Conservation (phyloP, 1,140 invertebrate species). For the Colletes gigas region DNA sequence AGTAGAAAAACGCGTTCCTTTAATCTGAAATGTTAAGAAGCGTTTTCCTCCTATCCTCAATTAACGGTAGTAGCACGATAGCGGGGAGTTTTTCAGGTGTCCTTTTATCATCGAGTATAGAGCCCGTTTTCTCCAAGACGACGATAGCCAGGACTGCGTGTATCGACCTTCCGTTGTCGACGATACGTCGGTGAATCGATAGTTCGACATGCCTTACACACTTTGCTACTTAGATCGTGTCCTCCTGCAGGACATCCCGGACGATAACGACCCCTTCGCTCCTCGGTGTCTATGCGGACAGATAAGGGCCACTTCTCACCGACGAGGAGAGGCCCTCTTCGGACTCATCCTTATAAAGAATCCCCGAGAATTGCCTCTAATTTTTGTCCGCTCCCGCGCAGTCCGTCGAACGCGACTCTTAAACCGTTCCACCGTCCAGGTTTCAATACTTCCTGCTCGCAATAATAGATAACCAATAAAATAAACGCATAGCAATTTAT, state of each 20-base stretch:
- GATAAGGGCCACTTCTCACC: constrained; percentile 59
- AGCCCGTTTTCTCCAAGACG: constrained; percentile 20
- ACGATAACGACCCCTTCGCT: constrained; percentile 64
- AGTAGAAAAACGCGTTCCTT: constrained; percentile 31
- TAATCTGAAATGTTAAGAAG: constrained; percentile 35
- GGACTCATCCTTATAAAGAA: constrained; percentile 38
- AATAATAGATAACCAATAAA: too few species aligned
- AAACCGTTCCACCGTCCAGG: too few species aligned
- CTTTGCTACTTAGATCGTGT: constrained; percentile 74
- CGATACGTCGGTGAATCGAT: constrained; percentile 67
- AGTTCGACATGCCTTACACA: constrained; percentile 69
- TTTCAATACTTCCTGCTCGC: background rate
- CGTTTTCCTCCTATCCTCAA: constrained; percentile 38
- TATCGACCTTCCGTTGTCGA: constrained; percentile 61
- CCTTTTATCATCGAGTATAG: constrained; percentile 38
- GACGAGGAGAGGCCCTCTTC: background rate
- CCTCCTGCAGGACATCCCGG: constrained; percentile 62
- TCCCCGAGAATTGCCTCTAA: constrained; percentile 19
- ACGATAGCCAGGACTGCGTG: constrained; percentile 21
- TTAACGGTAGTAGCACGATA: constrained; percentile 31
- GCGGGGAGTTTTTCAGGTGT: constrained; percentile 22
- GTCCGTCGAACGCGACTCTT: background rate
- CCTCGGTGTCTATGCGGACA: constrained; percentile 35
- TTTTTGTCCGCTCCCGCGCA: background rate
- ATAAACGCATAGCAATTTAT: too few species aligned